Conservation (phyloP, 2,888 invertebrate genomes). For the Acronicta leporina region DNA sequence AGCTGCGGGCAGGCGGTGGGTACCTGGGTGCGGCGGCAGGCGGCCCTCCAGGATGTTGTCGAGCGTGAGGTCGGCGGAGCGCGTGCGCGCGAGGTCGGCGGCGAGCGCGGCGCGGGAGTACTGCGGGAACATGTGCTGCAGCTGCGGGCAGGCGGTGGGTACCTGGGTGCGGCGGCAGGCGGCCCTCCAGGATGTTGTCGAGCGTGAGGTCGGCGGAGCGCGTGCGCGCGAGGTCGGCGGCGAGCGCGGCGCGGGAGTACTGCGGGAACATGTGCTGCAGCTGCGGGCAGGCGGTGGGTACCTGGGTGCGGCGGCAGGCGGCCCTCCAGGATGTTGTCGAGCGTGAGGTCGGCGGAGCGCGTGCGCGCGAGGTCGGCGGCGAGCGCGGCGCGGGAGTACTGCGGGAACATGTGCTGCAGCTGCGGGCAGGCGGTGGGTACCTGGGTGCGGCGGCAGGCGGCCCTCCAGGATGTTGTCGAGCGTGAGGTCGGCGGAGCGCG, state of each 20-base stretch:
- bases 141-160: slow-evolving; percentile 77
- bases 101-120: slow-evolving; percentile 91
- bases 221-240: slow-evolving; percentile 91
- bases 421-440: slow-evolving; percentile 63
- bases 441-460: slow-evolving; percentile 64
- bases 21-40: slow-evolving; percentile 23
- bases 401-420: slow-evolving; percentile 95
- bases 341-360: slow-evolving; percentile 94
- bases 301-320: slow-evolving; percentile 64
- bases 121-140: slow-evolving; percentile 95
- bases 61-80: slow-evolving; percentile 94
- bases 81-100: slow-evolving; percentile 91
- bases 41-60: slow-evolving; percentile 95
- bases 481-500: slow-evolving; percentile 94
- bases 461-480: slow-evolving; percentile 96
- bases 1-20: slow-evolving; percentile 84
- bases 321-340: slow-evolving; percentile 95
- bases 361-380: slow-evolving; percentile 92
- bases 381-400: slow-evolving; percentile 91
- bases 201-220: slow-evolving; percentile 95
- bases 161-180: slow-evolving; percentile 60
- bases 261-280: slow-evolving; percentile 95
- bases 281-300: slow-evolving; percentile 70
- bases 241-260: slow-evolving; percentile 90
- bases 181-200: slow-evolving; percentile 95